These are phyloP conservation scores for Diplosoma virens DNA, from an alignment of 23 tunicate genomes.

Conservation along the genomic window DNA sequence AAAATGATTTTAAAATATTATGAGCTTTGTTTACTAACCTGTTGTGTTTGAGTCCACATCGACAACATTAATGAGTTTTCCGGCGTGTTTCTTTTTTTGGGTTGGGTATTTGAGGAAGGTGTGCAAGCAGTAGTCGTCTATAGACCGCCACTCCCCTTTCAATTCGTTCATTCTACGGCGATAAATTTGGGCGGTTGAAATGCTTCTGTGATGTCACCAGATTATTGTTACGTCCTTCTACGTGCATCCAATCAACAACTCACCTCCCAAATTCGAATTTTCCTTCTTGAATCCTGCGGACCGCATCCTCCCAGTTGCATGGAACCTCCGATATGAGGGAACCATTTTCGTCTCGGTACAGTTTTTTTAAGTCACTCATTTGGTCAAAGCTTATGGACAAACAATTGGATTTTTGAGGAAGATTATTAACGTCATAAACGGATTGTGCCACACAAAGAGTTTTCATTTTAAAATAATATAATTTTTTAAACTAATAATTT, in stretches of 20 bases:
- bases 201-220: slow-evolving; percentile 23
- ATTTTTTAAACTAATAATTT: too few relatives aligned
- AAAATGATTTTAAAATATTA: too few relatives aligned
- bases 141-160: slow-evolving; percentile 33
- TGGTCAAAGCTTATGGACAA: too few relatives aligned
- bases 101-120: slow-evolving; percentile 24
- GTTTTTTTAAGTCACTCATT: too few relatives aligned
- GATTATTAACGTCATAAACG: too few relatives aligned
- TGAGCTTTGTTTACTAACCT: too few relatives aligned
- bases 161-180: neutral
- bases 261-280: slow-evolving; percentile 20
- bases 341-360: slow-evolving; percentile 28
- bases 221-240: neutral
- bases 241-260: neutral
- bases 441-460: too few relatives aligned
- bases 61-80: neutral
- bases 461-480: too few relatives aligned
- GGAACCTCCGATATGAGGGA: neutral
- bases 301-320: slow-evolving; percentile 22
- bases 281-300: neutral
- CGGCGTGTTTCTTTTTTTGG: neutral
- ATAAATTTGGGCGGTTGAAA: neutral
- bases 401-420: too few relatives aligned
- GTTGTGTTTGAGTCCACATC: too few relatives aligned
- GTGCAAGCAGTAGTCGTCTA: slow-evolving; percentile 51